Evolutionary conservation across 2,888 invertebrate species (phyloP).

Genomic region (Drosophila helvetica): DNA sequence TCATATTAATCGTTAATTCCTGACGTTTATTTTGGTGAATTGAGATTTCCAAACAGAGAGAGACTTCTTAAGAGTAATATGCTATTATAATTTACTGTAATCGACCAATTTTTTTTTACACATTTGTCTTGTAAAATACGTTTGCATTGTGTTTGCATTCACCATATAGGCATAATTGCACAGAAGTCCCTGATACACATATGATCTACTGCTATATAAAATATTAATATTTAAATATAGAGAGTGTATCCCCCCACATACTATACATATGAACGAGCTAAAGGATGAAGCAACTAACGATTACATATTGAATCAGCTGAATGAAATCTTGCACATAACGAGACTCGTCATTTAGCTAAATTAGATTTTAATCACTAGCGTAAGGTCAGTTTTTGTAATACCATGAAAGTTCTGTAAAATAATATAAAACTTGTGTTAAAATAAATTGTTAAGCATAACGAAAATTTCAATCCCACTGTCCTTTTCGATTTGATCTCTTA

Average conservation of each 20-base stretch:
- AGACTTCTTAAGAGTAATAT: conserved; percentile 58
- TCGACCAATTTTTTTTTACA: conserved; percentile 44
- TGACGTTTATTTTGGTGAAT: conserved; percentile 49
- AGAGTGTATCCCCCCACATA: conserved; percentile 11
- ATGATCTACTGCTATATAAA: conserved; percentile 10
- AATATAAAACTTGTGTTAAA: conserved; percentile 74
- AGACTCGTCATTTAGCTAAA: conserved; percentile 64
- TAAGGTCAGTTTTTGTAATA: conserved; percentile 74
- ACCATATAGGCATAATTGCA: conserved; percentile 37
- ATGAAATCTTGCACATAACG: conserved; percentile 29
- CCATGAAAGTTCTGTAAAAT: conserved; percentile 63
- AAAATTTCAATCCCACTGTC: conserved; percentile 29
- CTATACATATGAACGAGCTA: conserved; percentile 18
- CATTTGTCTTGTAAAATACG: conserved; percentile 68
- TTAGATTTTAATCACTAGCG: conserved; percentile 64
- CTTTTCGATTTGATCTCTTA: too few species aligned
- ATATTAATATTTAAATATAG: conserved; percentile 19
- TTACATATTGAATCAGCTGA: conserved; percentile 47
- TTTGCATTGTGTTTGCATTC: conserved; percentile 55
- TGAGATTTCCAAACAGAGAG: conserved; percentile 64
- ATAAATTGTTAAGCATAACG: conserved; percentile 75
- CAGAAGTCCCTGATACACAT: conserved; percentile 38
- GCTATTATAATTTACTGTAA: conserved; percentile 41
- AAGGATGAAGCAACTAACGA: conserved; percentile 31
- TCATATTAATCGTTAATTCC: conserved; percentile 43